Evolutionary conservation across 2,797 vertebrate genomes (phyloP).

Genomic region (Heteromormyrus szaboi): DNA sequence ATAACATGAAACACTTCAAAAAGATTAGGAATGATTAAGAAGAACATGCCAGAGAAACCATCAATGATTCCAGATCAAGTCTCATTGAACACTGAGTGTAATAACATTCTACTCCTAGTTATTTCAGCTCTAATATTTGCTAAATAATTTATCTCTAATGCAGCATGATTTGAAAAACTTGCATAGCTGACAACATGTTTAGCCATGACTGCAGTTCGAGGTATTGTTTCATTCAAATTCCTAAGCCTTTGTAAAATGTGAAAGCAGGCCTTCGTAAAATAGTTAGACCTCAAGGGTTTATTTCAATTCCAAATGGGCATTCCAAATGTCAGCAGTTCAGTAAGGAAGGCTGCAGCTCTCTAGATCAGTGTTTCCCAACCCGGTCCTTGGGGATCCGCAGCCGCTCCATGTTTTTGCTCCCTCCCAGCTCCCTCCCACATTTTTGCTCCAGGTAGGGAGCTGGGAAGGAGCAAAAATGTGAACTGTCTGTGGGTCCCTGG

Average conservation of each 20-base stretch:
- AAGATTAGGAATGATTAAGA: background rate
- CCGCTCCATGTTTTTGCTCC: background rate
- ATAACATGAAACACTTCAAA: background rate
- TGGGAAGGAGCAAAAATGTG: background rate
- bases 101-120: background rate
- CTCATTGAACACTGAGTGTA: background rate
- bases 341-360: background rate
- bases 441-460: background rate
- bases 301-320: background rate
- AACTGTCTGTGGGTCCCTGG: background rate
- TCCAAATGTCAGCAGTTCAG: background rate
- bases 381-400: background rate
- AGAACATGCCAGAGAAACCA: background rate
- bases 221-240: background rate
- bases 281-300: background rate
- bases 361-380: background rate
- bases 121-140: background rate
- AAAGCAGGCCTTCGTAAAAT: background rate
- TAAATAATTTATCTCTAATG: background rate
- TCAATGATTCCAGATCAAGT: background rate
- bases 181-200: background rate
- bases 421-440: background rate
- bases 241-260: background rate
- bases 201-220: background rate
- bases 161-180: background rate